Base-by-base conservation (phyloP, 2,888 invertebrate genomes). In the Meliscaeva auricollis region DNA sequence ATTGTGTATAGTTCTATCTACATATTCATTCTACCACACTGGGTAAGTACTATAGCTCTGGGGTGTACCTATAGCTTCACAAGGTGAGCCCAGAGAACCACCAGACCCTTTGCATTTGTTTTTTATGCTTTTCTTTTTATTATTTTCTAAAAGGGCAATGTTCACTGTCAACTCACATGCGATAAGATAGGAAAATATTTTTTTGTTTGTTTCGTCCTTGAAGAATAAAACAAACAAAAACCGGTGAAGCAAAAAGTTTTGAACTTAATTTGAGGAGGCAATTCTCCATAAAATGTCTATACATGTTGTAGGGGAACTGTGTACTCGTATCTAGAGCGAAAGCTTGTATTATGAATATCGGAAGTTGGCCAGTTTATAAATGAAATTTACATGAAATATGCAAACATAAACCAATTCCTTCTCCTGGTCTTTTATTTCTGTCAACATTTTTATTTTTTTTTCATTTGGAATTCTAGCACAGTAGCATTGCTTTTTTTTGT, bases 101-200 rank as follows among this genome's bases (percentile, higher is more conserved):
- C 7, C 8, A 62, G 46, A 64, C 64, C 64, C 66, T 17, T 30
- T 48, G 66, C 35, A 66, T 32, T 64, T 66, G 32, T 50, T 32
- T 1, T 38, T n/a, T n/a, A n/a, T n/a, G n/a, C n/a, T n/a, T n/a
- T n/a, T n/a, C n/a, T n/a, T n/a, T n/a, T n/a, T n/a, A n/a, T n/a
- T n/a, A n/a, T n/a, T n/a, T 38, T 38, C 35, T 8, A 9, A 38
- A 20, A 50, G 66, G 50, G 48, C 66, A 66, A 20, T 66, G 35
- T 50, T 66, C 66, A 66, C 50, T 66, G 66, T 66, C 66, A 66
- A 66, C 66, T 50, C 20, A 50, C 50, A 50, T 66, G 66, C 66
- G 66, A 66, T 66, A 66, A 66, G 50, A 35, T 66, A 50, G 20
- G 20, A 50, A 20, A n/a, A 44, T n/a, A 66, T 8, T 30, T 20